Percentiles rank a stretch among this genome's conserved stretches.
Evolutionary conservation across 2,888 invertebrate genomes (phyloP).

Genomic region (Nemotelus pantherinus): DNA sequence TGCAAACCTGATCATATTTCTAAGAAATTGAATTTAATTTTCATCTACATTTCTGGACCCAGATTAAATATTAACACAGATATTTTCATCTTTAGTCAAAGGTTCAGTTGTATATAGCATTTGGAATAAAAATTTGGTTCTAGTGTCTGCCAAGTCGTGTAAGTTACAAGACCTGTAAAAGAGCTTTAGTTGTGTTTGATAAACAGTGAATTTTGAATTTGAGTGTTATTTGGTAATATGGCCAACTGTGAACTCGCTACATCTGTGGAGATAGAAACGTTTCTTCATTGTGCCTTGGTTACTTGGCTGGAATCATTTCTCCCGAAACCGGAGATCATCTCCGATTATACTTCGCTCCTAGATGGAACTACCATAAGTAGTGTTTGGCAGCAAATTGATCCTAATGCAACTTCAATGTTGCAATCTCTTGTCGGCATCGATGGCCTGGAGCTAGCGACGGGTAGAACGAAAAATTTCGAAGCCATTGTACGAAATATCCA

Average conservation of each 20-base stretch:
- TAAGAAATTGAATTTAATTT: no score
- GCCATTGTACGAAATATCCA: not conserved
- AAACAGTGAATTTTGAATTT: no score
- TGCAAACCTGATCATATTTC: no score
- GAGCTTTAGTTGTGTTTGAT: no score
- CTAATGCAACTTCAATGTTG: not conserved
- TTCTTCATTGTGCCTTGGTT: slow-evolving; percentile 1
- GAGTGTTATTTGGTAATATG: not conserved
- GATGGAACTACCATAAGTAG: not conserved
- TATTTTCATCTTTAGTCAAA: no score
- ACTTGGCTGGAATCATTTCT: slow-evolving; percentile 4
- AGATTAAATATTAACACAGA: no score
- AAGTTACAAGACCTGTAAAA: no score
- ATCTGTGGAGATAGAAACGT: slow-evolving; percentile 1
- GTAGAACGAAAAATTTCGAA: slow-evolving; percentile 6
- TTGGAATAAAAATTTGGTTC: no score
- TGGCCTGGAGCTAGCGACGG: not conserved
- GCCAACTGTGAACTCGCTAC: slow-evolving; percentile 4
- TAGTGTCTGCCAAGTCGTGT: no score
- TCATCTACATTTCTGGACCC: no score
- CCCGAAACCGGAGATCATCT: not conserved
- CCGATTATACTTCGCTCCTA: not conserved
- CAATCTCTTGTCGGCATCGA: not conserved
- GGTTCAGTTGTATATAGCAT: no score
- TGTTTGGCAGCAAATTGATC: slow-evolving; percentile 5